A percentile compares a stretch with the other conserved stretches of the same genome.
These are phyloP conservation scores for Eupithecia abbreviata DNA, from an alignment of 2,888 invertebrate genomes.

Conservation along the genomic window DNA sequence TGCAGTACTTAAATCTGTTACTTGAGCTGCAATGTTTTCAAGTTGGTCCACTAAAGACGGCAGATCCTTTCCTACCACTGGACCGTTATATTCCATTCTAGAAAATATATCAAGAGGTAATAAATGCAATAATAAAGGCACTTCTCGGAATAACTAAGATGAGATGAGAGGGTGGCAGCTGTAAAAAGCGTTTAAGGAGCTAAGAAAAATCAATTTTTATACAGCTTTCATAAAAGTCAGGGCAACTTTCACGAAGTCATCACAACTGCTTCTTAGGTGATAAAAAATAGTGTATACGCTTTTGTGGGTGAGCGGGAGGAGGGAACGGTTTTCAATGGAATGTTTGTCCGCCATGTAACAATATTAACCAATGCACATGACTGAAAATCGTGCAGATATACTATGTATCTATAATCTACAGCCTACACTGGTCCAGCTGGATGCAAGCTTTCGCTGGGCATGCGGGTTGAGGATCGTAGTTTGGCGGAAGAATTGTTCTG, in stretches of 20 bases:
- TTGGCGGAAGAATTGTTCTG: too few species aligned
- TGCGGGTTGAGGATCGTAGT: too few species aligned
- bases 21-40: constrained; percentile 86
- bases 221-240: neutral
- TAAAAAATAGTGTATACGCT: neutral
- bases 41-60: constrained; percentile 86
- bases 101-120: constrained; percentile 37
- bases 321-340: neutral
- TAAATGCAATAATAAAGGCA: neutral
- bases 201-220: too few species aligned
- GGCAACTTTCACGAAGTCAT: neutral
- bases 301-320: neutral
- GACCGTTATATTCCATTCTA: constrained; percentile 83
- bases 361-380: neutral
- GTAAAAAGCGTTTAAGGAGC: neutral
- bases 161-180: neutral
- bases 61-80: constrained; percentile 85
- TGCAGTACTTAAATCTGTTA: constrained; percentile 87
- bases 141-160: neutral
- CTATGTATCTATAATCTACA: too few species aligned
- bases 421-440: too few species aligned
- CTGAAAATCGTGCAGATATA: neutral
- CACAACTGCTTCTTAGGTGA: neutral
- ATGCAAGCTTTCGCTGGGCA: too few species aligned
- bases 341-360: neutral